These are phyloP conservation scores for Squalus acanthias DNA, from an alignment of 2,797 vertebrate species.

Conservation along the genomic window DNA sequence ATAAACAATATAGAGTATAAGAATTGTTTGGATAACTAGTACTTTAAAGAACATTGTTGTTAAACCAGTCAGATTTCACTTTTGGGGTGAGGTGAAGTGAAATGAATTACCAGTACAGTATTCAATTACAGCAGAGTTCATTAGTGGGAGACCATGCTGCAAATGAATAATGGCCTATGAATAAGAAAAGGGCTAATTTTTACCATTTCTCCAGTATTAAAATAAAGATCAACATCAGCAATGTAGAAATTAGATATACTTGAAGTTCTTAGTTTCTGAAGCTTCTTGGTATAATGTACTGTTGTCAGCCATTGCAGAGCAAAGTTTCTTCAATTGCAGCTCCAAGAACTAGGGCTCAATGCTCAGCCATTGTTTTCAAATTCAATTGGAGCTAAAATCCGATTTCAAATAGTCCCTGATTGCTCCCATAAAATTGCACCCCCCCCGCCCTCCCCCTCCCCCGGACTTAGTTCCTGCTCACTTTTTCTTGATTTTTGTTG, in stretches of 20 bases:
- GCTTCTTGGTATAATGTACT: background rate
- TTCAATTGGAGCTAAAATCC: background rate
- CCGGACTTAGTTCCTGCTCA: constrained; percentile 29
- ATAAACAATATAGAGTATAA: background rate
- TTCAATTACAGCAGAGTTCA: background rate
- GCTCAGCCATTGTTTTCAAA: background rate
- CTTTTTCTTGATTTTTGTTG: background rate
- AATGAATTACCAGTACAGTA: background rate
- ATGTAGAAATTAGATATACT: background rate
- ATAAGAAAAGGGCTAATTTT: background rate
- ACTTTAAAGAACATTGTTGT: background rate
- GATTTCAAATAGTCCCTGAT: background rate
- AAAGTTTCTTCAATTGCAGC: background rate
- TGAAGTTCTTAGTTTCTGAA: background rate
- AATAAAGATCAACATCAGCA: background rate
- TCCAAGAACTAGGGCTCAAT: background rate
- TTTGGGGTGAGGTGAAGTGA: background rate
- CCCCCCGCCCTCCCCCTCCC: no score
- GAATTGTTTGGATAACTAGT: background rate
- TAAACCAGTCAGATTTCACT: background rate
- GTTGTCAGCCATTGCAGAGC: background rate
- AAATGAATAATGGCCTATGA: background rate
- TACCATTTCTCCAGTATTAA: background rate
- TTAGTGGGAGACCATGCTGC: background rate
- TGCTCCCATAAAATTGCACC: background rate